These are phyloP conservation scores for Dryadula phaetusa DNA, from an alignment of 2,888 invertebrate species.

Conservation along the genomic window DNA sequence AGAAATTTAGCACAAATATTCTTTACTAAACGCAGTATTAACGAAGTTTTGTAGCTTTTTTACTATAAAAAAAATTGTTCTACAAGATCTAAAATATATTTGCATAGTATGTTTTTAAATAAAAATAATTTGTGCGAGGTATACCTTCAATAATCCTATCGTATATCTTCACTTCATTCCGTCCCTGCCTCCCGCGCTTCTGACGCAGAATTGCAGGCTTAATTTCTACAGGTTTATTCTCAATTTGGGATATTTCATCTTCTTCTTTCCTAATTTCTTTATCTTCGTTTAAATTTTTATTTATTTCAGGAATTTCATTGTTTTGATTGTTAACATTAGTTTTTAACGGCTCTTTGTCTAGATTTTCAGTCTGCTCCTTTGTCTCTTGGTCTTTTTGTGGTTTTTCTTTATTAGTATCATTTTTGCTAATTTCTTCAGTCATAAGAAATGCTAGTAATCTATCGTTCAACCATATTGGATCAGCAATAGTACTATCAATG, in stretches of 20 bases:
- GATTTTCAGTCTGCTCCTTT: slow-evolving; percentile 32
- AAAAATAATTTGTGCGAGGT: not conserved
- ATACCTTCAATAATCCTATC: slow-evolving; percentile 80
- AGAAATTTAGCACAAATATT: too few relatives aligned
- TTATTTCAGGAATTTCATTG: slow-evolving; percentile 29
- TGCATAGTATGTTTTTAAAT: too few relatives aligned
- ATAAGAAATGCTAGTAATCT: slow-evolving; percentile 63
- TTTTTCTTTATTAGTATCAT: slow-evolving; percentile 35
- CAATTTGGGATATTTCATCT: slow-evolving; percentile 47
- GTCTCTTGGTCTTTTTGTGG: slow-evolving; percentile 30
- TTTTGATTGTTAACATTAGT: slow-evolving; percentile 14
- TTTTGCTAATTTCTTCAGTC: slow-evolving; percentile 47
- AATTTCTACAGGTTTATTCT: slow-evolving; percentile 73
- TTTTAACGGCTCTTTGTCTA: not conserved
- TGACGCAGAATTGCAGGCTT: slow-evolving; percentile 70
- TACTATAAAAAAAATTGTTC: too few relatives aligned
- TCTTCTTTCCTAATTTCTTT: slow-evolving; percentile 40
- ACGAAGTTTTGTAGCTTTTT: too few relatives aligned
- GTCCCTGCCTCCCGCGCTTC: slow-evolving; percentile 70
- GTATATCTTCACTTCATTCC: slow-evolving; percentile 80
- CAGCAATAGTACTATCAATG: slow-evolving; percentile 74
- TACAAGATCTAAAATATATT: too few relatives aligned
- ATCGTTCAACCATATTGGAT: slow-evolving; percentile 81
- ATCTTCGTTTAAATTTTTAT: slow-evolving; percentile 37
- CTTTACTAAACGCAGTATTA: too few relatives aligned